Base-by-base conservation (phyloP, 1,140 invertebrate species). In the Hormaphis cornu region DNA sequence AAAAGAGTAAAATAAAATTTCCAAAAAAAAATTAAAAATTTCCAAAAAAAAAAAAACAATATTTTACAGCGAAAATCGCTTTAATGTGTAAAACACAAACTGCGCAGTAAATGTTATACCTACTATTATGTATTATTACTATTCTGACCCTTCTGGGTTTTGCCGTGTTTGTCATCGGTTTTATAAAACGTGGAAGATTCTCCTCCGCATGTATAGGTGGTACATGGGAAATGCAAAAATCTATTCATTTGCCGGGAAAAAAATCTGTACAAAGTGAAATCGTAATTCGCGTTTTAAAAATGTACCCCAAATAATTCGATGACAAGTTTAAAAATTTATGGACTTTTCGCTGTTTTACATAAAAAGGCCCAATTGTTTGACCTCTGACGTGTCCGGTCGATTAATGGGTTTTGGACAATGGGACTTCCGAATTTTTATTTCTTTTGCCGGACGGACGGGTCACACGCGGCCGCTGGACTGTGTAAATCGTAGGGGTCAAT, bases 241-340 rank as follows among this genome's bases (percentile, higher is more conserved):
- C 28, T 46, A 46, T 33, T 22, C 12, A 66, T 66, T 66, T 33
- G 44, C 14, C 14, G 28, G 59, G 61, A 14, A 66, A 50, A 50
- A 66, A 66, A 66, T 46, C 18, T 44, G 44, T 14, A 66, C 26
- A 28, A 18, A 63, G 46, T 48, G 35, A 48, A 44, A 66, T 66
- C 61, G 24, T 48, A n/a, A n/a, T n/a, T 44, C 28, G n/a, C 40
- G 18, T 46, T 66, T 66, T 48, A 66, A 66, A 66, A 66, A 46
- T 46, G 9, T 63, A 42, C 58, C 37, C 58, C 26, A 46, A 30
- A 63, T 66, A 66, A 66, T 66, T 66, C 44, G 61, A 66, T 66
- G 61, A 66, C 61, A 66, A 66, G 61, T 66, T 66, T 66, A 48
- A 66, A 66, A 66, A 66, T 66, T 66, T 66, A 66, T 66, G 61